Evolutionary conservation across 2,888 invertebrate genomes (phyloP).

Genomic region (Xiphydria camelus): DNA sequence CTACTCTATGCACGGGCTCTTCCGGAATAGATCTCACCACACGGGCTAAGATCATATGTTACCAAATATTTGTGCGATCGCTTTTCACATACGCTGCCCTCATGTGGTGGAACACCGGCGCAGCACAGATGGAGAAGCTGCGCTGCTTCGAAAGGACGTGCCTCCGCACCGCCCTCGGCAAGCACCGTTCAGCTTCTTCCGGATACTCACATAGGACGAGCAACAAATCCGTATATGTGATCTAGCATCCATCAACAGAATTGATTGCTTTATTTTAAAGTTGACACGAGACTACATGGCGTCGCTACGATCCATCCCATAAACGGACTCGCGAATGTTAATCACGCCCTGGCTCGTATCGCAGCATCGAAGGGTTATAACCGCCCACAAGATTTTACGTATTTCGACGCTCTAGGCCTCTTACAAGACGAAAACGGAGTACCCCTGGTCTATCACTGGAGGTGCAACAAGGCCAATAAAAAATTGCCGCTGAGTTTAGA

Average conservation of each 20-base stretch:
- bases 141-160: constrained; percentile 16
- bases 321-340: background rate
- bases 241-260: constrained; percentile 10
- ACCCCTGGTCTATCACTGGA: constrained; percentile 19
- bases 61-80: background rate
- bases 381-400: constrained; percentile 13
- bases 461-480: too few relatives aligned
- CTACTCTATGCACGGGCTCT: background rate
- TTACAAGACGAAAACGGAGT: constrained; percentile 16
- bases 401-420: constrained; percentile 4
- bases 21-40: constrained; percentile 5
- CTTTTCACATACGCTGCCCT: too few relatives aligned
- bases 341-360: background rate
- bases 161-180: constrained; percentile 1
- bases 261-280: constrained; percentile 14
- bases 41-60: constrained; percentile 17
- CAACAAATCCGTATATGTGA: constrained; percentile 17
- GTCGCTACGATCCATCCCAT: background rate
- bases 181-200: too few relatives aligned
- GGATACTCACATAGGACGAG: constrained; percentile 8
- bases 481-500: too few relatives aligned
- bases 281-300: constrained; percentile 12
- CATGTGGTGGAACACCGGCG: too few relatives aligned
- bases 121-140: too few relatives aligned
- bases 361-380: constrained; percentile 5